phyloP scores from a whole-genome alignment of 2,888 invertebrate genomes.

The Torymus texanus region DNA sequence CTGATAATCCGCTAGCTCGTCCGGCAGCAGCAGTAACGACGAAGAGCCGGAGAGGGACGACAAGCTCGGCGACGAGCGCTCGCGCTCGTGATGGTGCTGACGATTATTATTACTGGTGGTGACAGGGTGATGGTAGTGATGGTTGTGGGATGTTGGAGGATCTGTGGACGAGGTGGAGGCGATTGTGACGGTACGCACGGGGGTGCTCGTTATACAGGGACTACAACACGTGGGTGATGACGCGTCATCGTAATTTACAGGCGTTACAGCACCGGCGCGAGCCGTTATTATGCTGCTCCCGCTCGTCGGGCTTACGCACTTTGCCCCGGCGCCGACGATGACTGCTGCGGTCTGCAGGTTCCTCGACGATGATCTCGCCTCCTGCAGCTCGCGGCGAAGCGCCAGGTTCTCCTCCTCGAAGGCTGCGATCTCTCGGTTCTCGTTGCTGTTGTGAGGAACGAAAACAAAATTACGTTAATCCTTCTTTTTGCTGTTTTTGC shows the following conservation, averaged over 20 bases:
- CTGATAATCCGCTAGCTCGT: neutral
- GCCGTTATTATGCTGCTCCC: no score
- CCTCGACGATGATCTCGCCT: constrained; percentile 71
- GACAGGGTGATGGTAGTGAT: neutral
- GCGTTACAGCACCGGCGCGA: constrained; percentile 36
- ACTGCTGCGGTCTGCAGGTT: constrained; percentile 58
- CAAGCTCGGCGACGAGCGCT: constrained; percentile 2
- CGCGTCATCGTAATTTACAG: constrained; percentile 48
- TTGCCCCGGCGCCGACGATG: constrained; percentile 69
- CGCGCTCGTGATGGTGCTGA: neutral
- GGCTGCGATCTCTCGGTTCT: constrained; percentile 72
- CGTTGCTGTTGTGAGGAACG: constrained; percentile 60
- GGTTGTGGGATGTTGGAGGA: constrained; percentile 19
- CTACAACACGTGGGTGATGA: constrained; percentile 34
- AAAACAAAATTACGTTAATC: no score
- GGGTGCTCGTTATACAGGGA: constrained; percentile 71
- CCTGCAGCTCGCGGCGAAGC: constrained; percentile 72
- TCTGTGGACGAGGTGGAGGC: constrained; percentile 33
- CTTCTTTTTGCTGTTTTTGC: no score
- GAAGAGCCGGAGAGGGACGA: constrained; percentile 3
- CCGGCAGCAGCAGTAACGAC: neutral
- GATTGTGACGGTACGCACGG: constrained; percentile 63
- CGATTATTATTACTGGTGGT: neutral
- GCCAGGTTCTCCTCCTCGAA: constrained; percentile 73
- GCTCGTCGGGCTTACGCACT: constrained; percentile 69